Evolutionary conservation across 2,797 vertebrate species (phyloP).

Genomic region (Aeoliscus strigatus): DNA sequence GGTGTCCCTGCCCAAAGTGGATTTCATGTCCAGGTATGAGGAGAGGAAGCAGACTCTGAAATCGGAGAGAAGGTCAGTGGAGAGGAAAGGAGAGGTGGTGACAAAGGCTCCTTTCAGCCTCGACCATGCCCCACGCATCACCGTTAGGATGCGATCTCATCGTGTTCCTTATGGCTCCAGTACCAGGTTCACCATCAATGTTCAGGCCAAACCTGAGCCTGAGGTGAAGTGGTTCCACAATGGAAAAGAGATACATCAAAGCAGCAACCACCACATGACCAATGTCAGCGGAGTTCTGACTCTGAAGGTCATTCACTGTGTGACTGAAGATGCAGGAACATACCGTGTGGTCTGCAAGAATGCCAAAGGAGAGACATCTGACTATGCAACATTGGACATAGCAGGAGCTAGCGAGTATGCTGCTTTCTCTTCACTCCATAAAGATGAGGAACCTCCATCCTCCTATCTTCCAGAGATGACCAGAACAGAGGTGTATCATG

Average conservation of each 20-base stretch:
- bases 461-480: constrained; percentile 84
- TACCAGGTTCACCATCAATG: constrained; percentile 89
- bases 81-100: constrained; percentile 82
- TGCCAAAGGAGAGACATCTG: constrained; percentile 90
- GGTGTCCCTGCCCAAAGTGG: constrained; percentile 81
- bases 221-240: constrained; percentile 95
- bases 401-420: constrained; percentile 84
- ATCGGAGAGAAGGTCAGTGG: constrained; percentile 75
- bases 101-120: constrained; percentile 91
- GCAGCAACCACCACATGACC: constrained; percentile 84
- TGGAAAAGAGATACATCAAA: constrained; percentile 82
- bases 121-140: constrained; percentile 90
- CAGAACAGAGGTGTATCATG: constrained; percentile 85
- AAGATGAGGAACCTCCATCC: constrained; percentile 87
- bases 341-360: constrained; percentile 92
- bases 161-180: constrained; percentile 83
- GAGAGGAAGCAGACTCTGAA: constrained; percentile 92
- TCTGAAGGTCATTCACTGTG: constrained; percentile 87
- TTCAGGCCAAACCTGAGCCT: constrained; percentile 90
- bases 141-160: constrained; percentile 95
- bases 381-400: constrained; percentile 93
- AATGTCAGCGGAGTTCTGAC: constrained; percentile 91
- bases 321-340: constrained; percentile 89
- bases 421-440: constrained; percentile 79
- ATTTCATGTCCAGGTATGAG: constrained; percentile 93